phyloP scores from a whole-genome alignment of 2,113 vertebrate species.

The Scopus umbretta region DNA sequence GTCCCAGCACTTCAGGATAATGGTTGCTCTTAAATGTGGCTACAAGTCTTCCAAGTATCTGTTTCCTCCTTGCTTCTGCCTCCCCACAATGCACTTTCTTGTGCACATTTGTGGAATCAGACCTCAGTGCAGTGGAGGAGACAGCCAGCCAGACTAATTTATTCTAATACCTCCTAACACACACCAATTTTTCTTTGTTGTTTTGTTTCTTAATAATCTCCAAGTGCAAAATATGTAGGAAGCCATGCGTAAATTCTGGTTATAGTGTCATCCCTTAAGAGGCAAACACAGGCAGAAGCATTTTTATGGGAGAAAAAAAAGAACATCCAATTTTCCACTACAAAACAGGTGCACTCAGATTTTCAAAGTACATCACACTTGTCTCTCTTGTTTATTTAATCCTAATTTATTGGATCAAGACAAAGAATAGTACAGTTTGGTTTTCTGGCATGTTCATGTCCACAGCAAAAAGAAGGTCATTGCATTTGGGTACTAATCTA shows the following conservation, averaged over 20 bases:
- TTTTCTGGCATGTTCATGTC: constrained; percentile 44
- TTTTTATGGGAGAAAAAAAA: background rate
- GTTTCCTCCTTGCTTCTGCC: background rate
- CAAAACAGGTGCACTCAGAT: constrained; percentile 56
- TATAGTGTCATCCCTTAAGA: background rate
- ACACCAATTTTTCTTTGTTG: background rate
- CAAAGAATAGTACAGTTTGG: constrained; percentile 2
- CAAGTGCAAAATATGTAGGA: constrained; percentile 25
- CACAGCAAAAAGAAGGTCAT: constrained; percentile 35
- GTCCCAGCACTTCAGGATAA: background rate
- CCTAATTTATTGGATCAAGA: constrained; percentile 5
- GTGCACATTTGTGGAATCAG: background rate
- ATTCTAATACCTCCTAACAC: constrained; percentile 22
- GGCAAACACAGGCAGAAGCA: background rate
- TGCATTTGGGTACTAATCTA: constrained; percentile 45
- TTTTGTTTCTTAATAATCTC: constrained; percentile 10
- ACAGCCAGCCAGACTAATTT: background rate
- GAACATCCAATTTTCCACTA: constrained; percentile 53
- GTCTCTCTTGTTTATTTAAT: constrained; percentile 50
- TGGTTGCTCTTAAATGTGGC: background rate
- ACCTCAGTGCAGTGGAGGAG: background rate
- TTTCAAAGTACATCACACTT: constrained; percentile 39
- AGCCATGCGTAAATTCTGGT: background rate
- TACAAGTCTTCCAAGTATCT: background rate
- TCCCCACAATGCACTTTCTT: background rate